Conservation (phyloP, 1,140 invertebrate genomes). For the Cydia amplana region DNA sequence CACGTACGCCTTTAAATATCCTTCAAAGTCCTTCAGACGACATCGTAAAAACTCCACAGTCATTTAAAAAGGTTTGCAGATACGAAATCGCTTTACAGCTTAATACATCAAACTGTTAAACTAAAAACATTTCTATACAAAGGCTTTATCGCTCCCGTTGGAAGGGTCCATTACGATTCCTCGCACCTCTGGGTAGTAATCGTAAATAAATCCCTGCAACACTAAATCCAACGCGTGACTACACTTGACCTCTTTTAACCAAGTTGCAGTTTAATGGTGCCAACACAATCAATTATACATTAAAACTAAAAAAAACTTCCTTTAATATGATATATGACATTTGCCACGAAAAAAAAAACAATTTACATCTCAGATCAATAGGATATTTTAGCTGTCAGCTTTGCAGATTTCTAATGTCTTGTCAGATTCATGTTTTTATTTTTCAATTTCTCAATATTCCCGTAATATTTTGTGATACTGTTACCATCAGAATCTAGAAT, state of each 20-base stretch:
- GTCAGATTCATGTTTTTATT: no score
- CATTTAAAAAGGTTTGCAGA: constrained; percentile 14
- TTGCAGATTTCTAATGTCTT: no score
- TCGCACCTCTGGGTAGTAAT: constrained; percentile 48
- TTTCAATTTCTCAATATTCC: no score
- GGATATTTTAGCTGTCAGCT: no score
- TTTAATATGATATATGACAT: no score
- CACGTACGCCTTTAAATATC: neutral
- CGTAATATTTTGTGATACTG: no score
- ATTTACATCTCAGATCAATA: no score
- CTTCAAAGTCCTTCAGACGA: constrained; percentile 14
- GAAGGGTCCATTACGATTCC: constrained; percentile 42
- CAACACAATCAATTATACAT: no score
- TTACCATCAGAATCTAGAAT: no score
- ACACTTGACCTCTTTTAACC: neutral
- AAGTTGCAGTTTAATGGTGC: neutral
- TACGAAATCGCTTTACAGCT: constrained; percentile 32
- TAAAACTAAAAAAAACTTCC: no score
- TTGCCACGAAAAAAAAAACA: no score
- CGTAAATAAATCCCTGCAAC: constrained; percentile 51
- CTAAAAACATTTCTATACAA: constrained; percentile 34
- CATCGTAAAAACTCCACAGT: neutral
- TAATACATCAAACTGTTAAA: constrained; percentile 38
- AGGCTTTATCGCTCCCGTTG: constrained; percentile 33
- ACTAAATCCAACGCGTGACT: constrained; percentile 51